A percentile compares a stretch with the other conserved stretches of the same genome.
Evolutionary conservation across 2,888 invertebrate species (phyloP).

Genomic region (Leptinotarsa rubiginosa): DNA sequence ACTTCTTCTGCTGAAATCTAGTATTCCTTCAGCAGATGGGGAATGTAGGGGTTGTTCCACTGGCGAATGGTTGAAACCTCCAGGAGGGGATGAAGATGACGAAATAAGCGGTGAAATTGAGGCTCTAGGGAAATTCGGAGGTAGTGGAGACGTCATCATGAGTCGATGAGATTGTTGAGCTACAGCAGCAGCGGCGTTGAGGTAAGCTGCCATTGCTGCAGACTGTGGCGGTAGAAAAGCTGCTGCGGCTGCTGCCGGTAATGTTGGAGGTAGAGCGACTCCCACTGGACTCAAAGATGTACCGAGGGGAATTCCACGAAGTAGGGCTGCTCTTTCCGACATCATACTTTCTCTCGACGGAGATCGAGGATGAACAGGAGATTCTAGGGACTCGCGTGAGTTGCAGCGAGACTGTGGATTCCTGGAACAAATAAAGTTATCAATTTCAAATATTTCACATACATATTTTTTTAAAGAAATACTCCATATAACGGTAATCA

Average conservation of each 20-base stretch:
- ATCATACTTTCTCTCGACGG: conserved; percentile 83
- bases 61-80: conserved; percentile 57
- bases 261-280: conserved; percentile 74
- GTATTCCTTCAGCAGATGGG: conserved; percentile 72
- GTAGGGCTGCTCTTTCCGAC: conserved; percentile 71
- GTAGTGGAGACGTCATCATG: conserved; percentile 75
- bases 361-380: conserved; percentile 74
- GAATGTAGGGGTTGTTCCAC: conserved; percentile 70
- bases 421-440: conserved; percentile 72
- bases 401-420: conserved; percentile 85
- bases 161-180: conserved; percentile 80
- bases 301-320: conserved; percentile 68
- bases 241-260: conserved; percentile 73
- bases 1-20: conserved; percentile 84
- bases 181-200: conserved; percentile 75
- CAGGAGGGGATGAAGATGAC: conserved; percentile 73
- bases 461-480: too few relatives aligned
- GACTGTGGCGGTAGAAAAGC: conserved; percentile 81
- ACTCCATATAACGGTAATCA: too few relatives aligned
- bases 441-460: not conserved
- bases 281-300: conserved; percentile 76
- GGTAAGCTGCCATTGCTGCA: conserved; percentile 85
- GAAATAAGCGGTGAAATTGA: conserved; percentile 78
- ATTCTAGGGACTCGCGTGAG: conserved; percentile 80
- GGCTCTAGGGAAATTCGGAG: conserved; percentile 65